Percentiles rank a stretch among this genome's conserved stretches.
These are phyloP conservation scores for Andricus quercusramuli DNA, from an alignment of 2,888 invertebrate genomes.

Conservation along the genomic window DNA sequence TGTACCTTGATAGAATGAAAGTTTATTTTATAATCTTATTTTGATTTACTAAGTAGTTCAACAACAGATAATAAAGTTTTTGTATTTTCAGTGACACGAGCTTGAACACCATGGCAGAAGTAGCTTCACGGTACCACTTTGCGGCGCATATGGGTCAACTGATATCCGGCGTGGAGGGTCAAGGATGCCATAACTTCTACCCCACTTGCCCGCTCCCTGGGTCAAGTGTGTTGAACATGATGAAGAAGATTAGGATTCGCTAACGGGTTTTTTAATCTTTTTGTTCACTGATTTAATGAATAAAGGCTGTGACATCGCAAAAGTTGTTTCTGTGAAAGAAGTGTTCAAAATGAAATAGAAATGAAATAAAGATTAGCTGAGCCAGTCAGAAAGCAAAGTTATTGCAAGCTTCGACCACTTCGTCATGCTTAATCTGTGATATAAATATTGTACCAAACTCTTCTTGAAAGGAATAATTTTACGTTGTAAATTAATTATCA, in stretches of 20 bases:
- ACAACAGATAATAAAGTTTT: not conserved
- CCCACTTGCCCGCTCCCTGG: conserved; percentile 84
- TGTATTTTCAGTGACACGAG: conserved; percentile 81
- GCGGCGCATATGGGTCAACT: conserved; percentile 86
- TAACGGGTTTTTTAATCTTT: conserved; percentile 50
- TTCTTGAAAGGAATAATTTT: not conserved
- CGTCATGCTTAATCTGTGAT: not conserved
- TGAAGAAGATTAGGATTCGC: conserved; percentile 81
- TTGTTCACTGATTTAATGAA: not conserved
- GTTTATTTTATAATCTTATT: not conserved
- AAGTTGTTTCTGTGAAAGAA: not conserved
- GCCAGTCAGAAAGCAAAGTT: not conserved
- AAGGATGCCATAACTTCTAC: conserved; percentile 85
- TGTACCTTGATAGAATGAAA: no score
- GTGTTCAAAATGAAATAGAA: not conserved
- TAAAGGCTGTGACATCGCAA: not conserved
- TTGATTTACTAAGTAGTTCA: not conserved
- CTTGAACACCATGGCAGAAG: conserved; percentile 82
- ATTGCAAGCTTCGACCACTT: not conserved
- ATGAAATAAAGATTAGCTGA: not conserved
- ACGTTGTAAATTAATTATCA: not conserved
- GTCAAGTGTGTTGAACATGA: conserved; percentile 82
- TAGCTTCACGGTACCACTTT: conserved; percentile 84
- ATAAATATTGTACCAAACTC: not conserved
- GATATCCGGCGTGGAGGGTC: conserved; percentile 83